These are phyloP conservation scores for Timandra comae DNA, from an alignment of 2,888 invertebrate species.

Conservation along the genomic window DNA sequence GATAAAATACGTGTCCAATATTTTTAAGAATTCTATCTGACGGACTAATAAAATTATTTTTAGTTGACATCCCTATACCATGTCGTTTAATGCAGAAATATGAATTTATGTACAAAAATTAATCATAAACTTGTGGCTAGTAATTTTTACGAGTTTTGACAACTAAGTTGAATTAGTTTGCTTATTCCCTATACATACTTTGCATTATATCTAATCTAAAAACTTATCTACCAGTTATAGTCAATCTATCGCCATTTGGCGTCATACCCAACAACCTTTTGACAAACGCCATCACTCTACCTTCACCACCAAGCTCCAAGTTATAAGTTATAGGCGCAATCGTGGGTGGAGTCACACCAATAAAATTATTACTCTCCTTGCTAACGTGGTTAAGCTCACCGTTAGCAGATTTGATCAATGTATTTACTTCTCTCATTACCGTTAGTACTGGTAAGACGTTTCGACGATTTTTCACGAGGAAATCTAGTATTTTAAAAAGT, in stretches of 20 bases:
- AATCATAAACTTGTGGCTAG: too few species aligned
- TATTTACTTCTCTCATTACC: constrained; percentile 52
- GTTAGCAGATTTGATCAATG: constrained; percentile 45
- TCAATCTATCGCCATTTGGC: constrained; percentile 40
- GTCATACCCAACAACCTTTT: constrained; percentile 43
- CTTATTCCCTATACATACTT: too few species aligned
- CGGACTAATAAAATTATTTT: too few species aligned
- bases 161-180: too few species aligned
- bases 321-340: constrained; percentile 33
- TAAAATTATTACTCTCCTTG: constrained; percentile 48
- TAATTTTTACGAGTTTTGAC: too few species aligned
- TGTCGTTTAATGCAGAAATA: too few species aligned
- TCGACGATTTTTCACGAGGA: constrained; percentile 39
- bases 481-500: constrained; percentile 41
- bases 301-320: constrained; percentile 44
- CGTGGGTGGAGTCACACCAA: constrained; percentile 35
- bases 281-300: constrained; percentile 34
- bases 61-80: too few species aligned
- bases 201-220: too few species aligned
- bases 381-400: constrained; percentile 46
- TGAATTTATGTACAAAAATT: too few species aligned
- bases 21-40: too few species aligned
- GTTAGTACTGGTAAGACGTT: constrained; percentile 46
- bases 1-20: too few species aligned
- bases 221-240: constrained; percentile 34